phyloP scores from a whole-genome alignment of 2,888 invertebrate species.

The Autographa gamma region DNA sequence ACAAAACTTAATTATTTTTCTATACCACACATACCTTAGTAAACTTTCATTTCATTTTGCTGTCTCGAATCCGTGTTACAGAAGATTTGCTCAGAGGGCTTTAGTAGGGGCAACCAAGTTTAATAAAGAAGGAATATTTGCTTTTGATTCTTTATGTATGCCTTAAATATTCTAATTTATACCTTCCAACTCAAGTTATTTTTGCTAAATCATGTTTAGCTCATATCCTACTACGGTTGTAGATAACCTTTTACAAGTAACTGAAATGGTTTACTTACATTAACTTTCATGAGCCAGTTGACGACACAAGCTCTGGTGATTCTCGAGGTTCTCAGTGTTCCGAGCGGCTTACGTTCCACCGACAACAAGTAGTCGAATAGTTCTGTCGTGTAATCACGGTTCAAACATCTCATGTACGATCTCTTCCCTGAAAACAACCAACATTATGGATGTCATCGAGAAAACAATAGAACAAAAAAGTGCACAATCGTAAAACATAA shows the following conservation, averaged over 20 bases:
- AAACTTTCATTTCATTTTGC: background rate
- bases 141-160: background rate
- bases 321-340: conserved; percentile 60
- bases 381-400: conserved; percentile 68
- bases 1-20: no score
- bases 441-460: conserved; percentile 24
- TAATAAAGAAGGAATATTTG: background rate
- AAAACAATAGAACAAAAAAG: background rate
- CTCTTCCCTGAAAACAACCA: conserved; percentile 63
- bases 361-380: conserved; percentile 70
- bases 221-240: background rate
- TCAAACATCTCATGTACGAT: conserved; percentile 64
- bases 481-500: background rate
- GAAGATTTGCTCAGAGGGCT: background rate
- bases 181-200: no score
- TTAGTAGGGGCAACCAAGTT: background rate
- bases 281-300: conserved; percentile 83
- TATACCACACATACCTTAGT: background rate
- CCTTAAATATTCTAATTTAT: no score
- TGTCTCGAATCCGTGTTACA: background rate
- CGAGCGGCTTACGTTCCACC: conserved; percentile 62
- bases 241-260: background rate
- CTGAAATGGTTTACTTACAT: conserved; percentile 69
- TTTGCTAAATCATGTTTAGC: no score
- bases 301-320: conserved; percentile 76